A percentile compares a stretch with the other conserved stretches of the same genome.
Conservation (phyloP, 2,113 vertebrate species). For the Datnioides undecimradiatus region DNA sequence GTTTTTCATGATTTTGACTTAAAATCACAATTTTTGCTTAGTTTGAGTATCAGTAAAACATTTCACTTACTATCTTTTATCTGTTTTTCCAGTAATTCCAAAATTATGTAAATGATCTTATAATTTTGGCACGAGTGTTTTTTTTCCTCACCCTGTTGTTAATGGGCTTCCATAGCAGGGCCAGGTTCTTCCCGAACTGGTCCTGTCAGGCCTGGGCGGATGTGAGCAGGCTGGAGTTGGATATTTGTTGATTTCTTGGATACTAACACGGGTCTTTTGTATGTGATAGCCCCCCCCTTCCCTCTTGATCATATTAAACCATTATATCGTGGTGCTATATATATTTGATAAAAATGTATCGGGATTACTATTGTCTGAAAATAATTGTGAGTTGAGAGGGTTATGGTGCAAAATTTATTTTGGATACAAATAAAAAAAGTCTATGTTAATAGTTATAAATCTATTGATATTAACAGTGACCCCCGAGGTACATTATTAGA, state of each 20-base stretch:
- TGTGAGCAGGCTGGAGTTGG: slow-evolving; percentile 23
- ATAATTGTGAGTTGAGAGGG: slow-evolving; percentile 88
- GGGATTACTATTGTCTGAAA: slow-evolving; percentile 91
- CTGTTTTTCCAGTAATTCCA: neutral
- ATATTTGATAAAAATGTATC: slow-evolving; percentile 93
- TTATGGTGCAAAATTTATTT: slow-evolving; percentile 94
- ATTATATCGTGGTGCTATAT: slow-evolving; percentile 98
- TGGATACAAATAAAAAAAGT: slow-evolving; percentile 89
- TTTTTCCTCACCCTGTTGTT: neutral
- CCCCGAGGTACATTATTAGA: slow-evolving; percentile 88
- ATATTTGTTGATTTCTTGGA: slow-evolving; percentile 75
- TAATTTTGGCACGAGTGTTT: neutral
- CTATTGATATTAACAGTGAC: slow-evolving; percentile 83
- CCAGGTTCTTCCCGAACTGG: neutral
- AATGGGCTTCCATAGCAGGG: slow-evolving; percentile 5
- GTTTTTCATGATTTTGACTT: neutral
- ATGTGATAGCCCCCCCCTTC: slow-evolving; percentile 85
- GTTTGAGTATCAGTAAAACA: too few species aligned
- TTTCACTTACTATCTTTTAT: too few species aligned
- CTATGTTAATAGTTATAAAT: slow-evolving; percentile 81
- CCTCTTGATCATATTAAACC: slow-evolving; percentile 87
- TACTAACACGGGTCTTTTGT: slow-evolving; percentile 99
- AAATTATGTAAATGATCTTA: neutral
- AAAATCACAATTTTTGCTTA: neutral
- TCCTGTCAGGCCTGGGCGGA: slow-evolving; percentile 21